phyloP scores from a whole-genome alignment of 2,888 invertebrate genomes.

The Caradrina kadenii region DNA sequence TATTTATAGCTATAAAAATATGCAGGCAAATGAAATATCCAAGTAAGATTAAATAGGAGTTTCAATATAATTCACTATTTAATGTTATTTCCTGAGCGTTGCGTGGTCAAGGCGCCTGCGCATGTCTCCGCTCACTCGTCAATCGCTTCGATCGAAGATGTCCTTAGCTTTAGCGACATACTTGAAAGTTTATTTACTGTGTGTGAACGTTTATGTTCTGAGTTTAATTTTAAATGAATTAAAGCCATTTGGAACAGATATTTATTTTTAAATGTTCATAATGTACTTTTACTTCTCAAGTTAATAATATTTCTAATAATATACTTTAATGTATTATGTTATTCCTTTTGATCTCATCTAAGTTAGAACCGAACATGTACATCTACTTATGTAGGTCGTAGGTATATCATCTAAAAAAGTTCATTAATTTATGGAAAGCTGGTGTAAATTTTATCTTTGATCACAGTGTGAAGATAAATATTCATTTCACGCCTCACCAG shows the following conservation, averaged over 20 bases:
- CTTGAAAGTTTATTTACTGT: slow-evolving; percentile 50
- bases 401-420: slow-evolving; percentile 10
- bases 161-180: slow-evolving; percentile 45
- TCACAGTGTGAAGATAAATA: slow-evolving; percentile 48
- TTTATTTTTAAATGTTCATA: not conserved
- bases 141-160: slow-evolving; percentile 58
- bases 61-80: slow-evolving; percentile 51
- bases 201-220: slow-evolving; percentile 22
- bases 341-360: not conserved
- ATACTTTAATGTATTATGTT: no score
- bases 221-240: slow-evolving; percentile 28
- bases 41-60: slow-evolving; percentile 10
- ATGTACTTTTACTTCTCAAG: not conserved
- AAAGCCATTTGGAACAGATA: not conserved
- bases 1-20: not conserved
- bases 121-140: slow-evolving; percentile 68
- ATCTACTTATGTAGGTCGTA: not conserved
- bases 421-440: slow-evolving; percentile 25
- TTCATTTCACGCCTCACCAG: slow-evolving; percentile 51
- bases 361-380: not conserved
- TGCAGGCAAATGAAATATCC: slow-evolving; percentile 1
- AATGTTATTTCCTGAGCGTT: slow-evolving; percentile 53
- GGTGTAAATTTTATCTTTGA: slow-evolving; percentile 51
- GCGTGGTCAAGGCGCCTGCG: slow-evolving; percentile 64
- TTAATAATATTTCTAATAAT: no score